A percentile compares a stretch with the other conserved stretches of the same genome.
Conservation (phyloP, 1,140 invertebrate genomes). For the Cepaea nemoralis region DNA sequence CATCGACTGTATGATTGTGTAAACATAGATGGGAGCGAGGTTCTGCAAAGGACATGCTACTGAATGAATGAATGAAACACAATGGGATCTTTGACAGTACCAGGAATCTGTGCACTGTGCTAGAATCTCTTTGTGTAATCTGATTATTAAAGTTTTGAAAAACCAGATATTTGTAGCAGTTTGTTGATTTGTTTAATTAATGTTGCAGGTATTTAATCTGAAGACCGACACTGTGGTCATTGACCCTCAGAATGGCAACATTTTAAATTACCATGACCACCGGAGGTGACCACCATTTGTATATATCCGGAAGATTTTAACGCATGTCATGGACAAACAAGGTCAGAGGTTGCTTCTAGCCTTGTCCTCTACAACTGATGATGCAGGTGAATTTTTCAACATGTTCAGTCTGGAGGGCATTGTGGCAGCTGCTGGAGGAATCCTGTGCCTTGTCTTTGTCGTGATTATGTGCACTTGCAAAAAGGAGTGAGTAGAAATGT, state of each 20-base stretch:
- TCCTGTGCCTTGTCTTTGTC: neutral
- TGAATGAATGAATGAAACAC: no score
- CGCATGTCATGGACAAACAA: neutral
- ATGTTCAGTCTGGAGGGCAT: neutral
- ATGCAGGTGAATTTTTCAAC: neutral
- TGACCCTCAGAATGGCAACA: neutral
- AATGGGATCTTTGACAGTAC: no score
- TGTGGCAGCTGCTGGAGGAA: neutral
- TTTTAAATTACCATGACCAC: neutral
- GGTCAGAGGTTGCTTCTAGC: conserved; percentile 16
- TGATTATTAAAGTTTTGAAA: no score
- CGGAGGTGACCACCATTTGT: neutral
- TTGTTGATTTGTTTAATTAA: no score
- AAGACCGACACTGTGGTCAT: neutral
- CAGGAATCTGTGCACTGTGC: no score
- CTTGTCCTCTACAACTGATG: neutral
- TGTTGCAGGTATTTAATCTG: neutral
- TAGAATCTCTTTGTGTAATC: no score
- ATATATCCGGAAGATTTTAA: neutral
- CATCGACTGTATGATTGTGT: no score
- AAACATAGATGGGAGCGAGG: no score
- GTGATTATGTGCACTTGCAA: conserved; percentile 5
- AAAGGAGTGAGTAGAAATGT: conserved; percentile 1
- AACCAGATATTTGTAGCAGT: no score
- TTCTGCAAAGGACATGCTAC: no score